Evolutionary conservation across 2,797 vertebrate genomes (phyloP).

Genomic region (Onychomys leucogaster): DNA sequence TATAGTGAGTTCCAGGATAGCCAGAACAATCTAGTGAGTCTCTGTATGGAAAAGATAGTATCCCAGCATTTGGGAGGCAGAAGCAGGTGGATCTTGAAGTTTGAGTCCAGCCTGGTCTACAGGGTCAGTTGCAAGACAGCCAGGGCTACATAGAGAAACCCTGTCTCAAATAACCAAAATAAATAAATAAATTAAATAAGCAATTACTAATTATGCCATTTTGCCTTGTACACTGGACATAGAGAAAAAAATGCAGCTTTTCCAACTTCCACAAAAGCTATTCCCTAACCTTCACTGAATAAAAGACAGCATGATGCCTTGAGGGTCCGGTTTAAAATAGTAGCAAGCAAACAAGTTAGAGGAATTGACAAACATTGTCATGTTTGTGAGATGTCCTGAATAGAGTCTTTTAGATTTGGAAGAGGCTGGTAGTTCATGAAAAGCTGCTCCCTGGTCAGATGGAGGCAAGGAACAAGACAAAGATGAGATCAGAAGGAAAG

Average conservation of each 20-base stretch:
- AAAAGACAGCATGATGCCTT: neutral
- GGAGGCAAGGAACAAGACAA: neutral
- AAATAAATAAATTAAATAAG: neutral
- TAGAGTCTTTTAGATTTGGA: conserved; percentile 52
- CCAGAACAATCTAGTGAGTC: neutral
- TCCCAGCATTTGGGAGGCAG: neutral
- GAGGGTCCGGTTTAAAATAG: conserved; percentile 26
- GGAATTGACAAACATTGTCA: neutral
- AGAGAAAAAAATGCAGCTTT: neutral
- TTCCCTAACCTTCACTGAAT: neutral
- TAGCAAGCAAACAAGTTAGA: neutral
- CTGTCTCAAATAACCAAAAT: neutral
- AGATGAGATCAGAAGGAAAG: conserved; percentile 31
- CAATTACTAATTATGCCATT: conserved; percentile 18
- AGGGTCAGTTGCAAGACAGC: neutral
- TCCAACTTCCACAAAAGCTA: neutral
- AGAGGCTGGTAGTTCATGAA: conserved; percentile 60
- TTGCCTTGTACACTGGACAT: neutral
- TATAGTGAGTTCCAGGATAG: neutral
- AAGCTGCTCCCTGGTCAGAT: neutral
- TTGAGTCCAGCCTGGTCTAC: neutral
- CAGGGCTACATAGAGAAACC: neutral
- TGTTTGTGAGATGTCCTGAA: neutral
- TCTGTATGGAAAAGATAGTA: neutral
- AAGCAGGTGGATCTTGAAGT: neutral